These are phyloP conservation scores for Gouania willdenowi DNA, from an alignment of 2,797 vertebrate genomes.

Conservation along the genomic window DNA sequence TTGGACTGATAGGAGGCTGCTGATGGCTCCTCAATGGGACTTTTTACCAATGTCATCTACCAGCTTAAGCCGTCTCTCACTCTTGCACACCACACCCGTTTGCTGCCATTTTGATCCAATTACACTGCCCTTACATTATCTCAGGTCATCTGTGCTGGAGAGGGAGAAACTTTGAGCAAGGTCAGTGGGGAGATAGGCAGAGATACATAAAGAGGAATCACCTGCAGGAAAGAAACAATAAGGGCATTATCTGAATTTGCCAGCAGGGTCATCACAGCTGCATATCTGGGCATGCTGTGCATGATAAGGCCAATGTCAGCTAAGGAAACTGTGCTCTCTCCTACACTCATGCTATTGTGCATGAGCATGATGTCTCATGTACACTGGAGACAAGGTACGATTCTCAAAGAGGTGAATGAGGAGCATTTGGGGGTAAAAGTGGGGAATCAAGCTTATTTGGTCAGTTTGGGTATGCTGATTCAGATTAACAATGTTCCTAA, in stretches of 20 bases:
- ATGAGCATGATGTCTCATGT: too few relatives aligned
- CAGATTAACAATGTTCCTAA: too few relatives aligned
- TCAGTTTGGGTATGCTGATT: too few relatives aligned
- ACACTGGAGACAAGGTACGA: too few relatives aligned
- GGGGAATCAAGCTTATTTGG: too few relatives aligned
- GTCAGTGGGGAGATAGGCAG: conserved; percentile 60
- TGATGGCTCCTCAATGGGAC: conserved; percentile 12
- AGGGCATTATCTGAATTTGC: conserved; percentile 34
- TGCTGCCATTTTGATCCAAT: conserved; percentile 70
- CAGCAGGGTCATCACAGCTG: conserved; percentile 31
- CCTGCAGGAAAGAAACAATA: conserved; percentile 50
- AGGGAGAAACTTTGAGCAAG: conserved; percentile 60
- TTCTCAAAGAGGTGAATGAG: too few relatives aligned
- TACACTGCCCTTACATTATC: conserved; percentile 69
- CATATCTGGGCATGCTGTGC: conserved; percentile 20
- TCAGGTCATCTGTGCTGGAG: conserved; percentile 58
- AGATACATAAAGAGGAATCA: conserved; percentile 12
- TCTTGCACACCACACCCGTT: conserved; percentile 29
- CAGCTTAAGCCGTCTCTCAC: conserved; percentile 52
- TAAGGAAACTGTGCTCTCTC: too few relatives aligned
- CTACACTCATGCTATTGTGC: too few relatives aligned
- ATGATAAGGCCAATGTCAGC: conserved; percentile 40
- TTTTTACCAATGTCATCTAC: conserved; percentile 32
- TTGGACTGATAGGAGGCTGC: conserved; percentile 9
- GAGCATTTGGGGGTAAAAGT: too few relatives aligned